A percentile compares a stretch with the other conserved stretches of the same genome.
Evolutionary conservation across 2,113 vertebrate species (phyloP).

Genomic region (Sander vitreus): DNA sequence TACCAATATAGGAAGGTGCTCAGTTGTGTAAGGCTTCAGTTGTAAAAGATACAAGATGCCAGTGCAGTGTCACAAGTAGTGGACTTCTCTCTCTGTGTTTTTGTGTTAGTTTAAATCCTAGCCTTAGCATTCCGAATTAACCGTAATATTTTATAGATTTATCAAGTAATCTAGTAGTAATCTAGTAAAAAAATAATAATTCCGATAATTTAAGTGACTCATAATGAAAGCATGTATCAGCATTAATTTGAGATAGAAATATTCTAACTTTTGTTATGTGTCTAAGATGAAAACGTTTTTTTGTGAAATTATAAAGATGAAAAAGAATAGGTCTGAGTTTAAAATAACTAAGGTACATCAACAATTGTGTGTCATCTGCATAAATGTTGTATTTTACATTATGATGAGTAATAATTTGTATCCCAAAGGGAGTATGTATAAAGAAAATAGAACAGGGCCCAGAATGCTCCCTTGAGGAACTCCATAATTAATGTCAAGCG

Average conservation of each 20-base stretch:
- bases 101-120: not conserved
- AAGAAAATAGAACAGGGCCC: not conserved
- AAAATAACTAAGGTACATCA: not conserved
- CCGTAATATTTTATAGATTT: not conserved
- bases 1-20: not conserved
- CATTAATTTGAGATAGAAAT: not conserved
- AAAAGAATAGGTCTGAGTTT: too few species aligned
- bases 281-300: not conserved
- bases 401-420: not conserved
- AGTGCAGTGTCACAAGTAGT: not conserved
- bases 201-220: too few species aligned
- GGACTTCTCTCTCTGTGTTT: not conserved
- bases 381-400: not conserved
- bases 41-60: not conserved
- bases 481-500: not conserved
- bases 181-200: not conserved
- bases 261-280: not conserved
- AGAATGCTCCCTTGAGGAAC: not conserved
- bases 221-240: not conserved
- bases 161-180: not conserved
- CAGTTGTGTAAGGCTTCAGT: not conserved
- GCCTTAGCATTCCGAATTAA: not conserved
- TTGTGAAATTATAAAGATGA: too few species aligned
- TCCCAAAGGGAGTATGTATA: not conserved
- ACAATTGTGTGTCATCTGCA: not conserved